phyloP scores from a whole-genome alignment of 1,140 invertebrate species.

The Glossosoma conforme region DNA sequence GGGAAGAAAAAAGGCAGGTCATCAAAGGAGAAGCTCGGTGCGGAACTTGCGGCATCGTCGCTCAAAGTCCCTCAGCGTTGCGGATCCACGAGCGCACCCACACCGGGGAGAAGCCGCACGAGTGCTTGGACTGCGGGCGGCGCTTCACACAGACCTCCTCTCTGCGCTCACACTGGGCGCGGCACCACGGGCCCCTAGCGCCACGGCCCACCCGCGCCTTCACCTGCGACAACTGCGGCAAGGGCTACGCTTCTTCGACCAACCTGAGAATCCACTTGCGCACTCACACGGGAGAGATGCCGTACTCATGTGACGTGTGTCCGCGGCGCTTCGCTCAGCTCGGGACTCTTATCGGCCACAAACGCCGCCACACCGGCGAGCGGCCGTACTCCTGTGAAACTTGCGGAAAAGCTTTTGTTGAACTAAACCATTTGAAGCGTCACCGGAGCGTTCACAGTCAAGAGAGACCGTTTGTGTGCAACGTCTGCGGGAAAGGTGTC shows the following conservation, averaged over 20 bases:
- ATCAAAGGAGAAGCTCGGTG: conserved; percentile 37
- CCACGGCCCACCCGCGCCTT: conserved; percentile 40
- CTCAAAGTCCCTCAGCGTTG: conserved; percentile 34
- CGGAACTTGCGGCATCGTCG: conserved; percentile 15
- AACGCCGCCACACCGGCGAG: conserved; percentile 72
- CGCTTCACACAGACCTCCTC: conserved; percentile 45
- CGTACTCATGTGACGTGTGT: conserved; percentile 38
- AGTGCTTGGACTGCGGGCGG: conserved; percentile 46
- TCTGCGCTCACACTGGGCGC: conserved; percentile 39
- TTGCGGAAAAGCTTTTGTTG: conserved; percentile 64
- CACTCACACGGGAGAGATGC: conserved; percentile 41
- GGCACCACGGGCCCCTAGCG: conserved; percentile 45
- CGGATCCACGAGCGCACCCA: conserved; percentile 56
- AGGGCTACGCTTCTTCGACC: conserved; percentile 46
- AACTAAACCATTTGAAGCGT: conserved; percentile 31
- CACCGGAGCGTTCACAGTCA: conserved; percentile 36
- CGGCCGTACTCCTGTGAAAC: conserved; percentile 55
- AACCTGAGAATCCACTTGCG: conserved; percentile 38
- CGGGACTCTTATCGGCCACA: conserved; percentile 50
- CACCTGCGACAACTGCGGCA: conserved; percentile 52
- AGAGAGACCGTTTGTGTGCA: conserved; percentile 38
- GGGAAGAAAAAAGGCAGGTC: conserved; percentile 43
- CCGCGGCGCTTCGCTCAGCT: conserved; percentile 37
- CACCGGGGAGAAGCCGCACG: conserved; percentile 50
- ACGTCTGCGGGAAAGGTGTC: conserved; percentile 36